A percentile compares a stretch with the other conserved stretches of the same genome.
Conservation (phyloP, 2,797 vertebrate genomes). For the Rhinella marina region DNA sequence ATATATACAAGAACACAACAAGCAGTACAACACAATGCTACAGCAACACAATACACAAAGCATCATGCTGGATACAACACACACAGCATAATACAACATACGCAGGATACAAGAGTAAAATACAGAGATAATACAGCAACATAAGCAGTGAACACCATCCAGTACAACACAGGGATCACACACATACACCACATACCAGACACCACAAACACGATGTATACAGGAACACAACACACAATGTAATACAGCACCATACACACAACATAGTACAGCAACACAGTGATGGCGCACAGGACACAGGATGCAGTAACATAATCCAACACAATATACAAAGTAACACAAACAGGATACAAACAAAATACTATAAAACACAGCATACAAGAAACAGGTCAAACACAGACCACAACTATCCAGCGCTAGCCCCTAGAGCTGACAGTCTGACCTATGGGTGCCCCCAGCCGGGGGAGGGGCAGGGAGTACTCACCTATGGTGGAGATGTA, state of each 20-base stretch:
- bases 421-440: constrained; percentile 14
- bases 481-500: constrained; percentile 96
- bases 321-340: background rate
- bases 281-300: background rate
- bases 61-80: no score
- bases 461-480: constrained; percentile 62
- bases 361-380: background rate
- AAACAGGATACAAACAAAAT: background rate
- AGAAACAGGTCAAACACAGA: background rate
- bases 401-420: background rate
- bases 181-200: background rate
- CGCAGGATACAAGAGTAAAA: background rate
- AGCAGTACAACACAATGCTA: no score
- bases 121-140: background rate
- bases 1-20: no score
- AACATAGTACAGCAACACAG: background rate
- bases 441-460: background rate
- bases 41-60: no score
- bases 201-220: no score
- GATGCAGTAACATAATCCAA: background rate
- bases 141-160: background rate
- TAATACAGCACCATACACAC: background rate
- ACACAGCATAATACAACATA: background rate
- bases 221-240: no score
- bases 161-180: background rate